phyloP scores from a whole-genome alignment of 2,113 vertebrate genomes.

The Columba janthina region DNA sequence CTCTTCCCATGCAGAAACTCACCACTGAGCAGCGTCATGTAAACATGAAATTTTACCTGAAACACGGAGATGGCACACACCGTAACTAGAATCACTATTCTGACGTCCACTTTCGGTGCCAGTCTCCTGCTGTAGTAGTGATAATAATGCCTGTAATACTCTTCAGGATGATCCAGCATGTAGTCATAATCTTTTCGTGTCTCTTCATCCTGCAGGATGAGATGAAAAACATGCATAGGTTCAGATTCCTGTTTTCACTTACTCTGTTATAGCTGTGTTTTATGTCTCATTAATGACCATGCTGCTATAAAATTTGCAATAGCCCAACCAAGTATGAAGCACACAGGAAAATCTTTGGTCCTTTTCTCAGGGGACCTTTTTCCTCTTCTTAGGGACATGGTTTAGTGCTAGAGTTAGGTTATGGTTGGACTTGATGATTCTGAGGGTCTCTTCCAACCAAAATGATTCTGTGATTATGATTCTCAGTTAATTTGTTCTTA shows the following conservation, averaged over 20 bases:
- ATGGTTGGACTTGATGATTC: no score
- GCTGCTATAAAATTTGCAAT: background rate
- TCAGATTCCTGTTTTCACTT: background rate
- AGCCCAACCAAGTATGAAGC: background rate
- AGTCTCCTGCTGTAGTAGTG: constrained; percentile 91
- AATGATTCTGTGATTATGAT: no score
- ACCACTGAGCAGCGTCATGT: background rate
- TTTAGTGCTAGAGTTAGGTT: no score
- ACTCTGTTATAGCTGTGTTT: background rate
- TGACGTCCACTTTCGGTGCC: constrained; percentile 91
- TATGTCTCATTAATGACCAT: background rate
- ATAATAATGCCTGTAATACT: constrained; percentile 96
- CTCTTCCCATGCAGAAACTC: background rate
- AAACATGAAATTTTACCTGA: constrained; percentile 79
- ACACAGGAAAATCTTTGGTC: background rate
- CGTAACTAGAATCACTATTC: constrained; percentile 89
- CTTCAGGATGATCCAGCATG: constrained; percentile 96
- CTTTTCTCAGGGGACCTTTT: background rate
- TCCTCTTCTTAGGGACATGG: no score
- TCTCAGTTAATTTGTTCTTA: background rate
- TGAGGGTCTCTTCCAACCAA: no score
- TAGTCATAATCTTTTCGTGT: constrained; percentile 93
- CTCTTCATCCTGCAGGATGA: constrained; percentile 88
- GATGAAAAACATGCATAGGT: background rate
- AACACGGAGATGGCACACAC: constrained; percentile 92